These are phyloP conservation scores for Galbula dea DNA, from an alignment of 2,113 vertebrate species.

Conservation along the genomic window DNA sequence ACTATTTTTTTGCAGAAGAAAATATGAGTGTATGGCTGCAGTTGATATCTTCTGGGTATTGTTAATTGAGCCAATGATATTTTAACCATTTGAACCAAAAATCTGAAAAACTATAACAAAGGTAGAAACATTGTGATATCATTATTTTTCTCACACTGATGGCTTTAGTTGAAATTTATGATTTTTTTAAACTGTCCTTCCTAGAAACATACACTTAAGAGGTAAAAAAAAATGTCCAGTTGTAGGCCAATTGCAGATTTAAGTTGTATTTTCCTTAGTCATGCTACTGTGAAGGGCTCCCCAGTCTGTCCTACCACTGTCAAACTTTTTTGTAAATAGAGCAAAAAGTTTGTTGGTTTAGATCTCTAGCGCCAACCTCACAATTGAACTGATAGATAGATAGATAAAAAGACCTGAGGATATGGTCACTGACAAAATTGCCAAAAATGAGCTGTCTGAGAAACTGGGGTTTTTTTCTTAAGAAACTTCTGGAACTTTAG, in stretches of 20 bases:
- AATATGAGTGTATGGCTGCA: neutral
- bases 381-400: neutral
- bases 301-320: neutral
- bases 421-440: neutral
- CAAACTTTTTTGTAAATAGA: neutral
- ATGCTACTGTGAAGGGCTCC: neutral
- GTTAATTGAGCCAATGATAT: neutral
- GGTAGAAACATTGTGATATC: neutral
- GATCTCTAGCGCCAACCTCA: neutral
- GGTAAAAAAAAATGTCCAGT: no score
- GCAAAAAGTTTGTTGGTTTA: neutral
- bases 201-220: neutral
- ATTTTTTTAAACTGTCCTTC: neutral
- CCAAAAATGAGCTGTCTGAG: neutral
- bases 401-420: neutral
- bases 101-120: neutral
- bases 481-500: neutral
- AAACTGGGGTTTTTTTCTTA: neutral
- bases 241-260: neutral
- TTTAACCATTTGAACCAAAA: neutral
- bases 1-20: neutral
- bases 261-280: neutral
- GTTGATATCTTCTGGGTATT: neutral
- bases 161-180: neutral
- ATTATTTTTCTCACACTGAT: neutral